Conservation (phyloP, 2,113 vertebrate species). For the Thryonomys swinderianus region DNA sequence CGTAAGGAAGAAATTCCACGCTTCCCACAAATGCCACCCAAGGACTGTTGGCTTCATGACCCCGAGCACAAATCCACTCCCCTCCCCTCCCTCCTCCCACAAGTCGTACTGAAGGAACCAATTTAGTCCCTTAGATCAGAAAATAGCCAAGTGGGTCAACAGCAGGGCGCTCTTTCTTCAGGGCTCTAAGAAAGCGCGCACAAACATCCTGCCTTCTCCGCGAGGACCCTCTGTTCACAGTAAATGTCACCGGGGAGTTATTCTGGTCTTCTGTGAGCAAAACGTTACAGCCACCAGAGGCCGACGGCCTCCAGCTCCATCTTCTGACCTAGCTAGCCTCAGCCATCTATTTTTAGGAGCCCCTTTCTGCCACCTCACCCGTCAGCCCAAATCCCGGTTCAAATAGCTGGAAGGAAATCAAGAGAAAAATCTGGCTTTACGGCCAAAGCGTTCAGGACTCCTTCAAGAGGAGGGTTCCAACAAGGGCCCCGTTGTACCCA, state of each 20-base stretch:
- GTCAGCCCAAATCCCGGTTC: background rate
- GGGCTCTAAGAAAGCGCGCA: background rate
- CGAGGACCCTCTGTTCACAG: conserved; percentile 3
- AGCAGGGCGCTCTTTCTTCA: background rate
- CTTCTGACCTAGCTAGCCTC: conserved; percentile 42
- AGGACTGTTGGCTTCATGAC: background rate
- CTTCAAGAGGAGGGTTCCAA: background rate
- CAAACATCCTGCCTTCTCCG: background rate
- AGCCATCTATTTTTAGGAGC: conserved; percentile 54
- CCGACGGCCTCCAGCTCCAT: background rate
- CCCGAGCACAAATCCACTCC: background rate
- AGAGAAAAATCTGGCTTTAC: conserved; percentile 42
- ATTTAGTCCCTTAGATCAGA: background rate
- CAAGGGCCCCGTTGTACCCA: conserved; percentile 50
- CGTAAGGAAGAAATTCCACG: background rate
- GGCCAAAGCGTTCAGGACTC: background rate
- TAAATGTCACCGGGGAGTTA: background rate
- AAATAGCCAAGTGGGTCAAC: background rate
- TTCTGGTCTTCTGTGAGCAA: background rate
- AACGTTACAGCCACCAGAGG: background rate
- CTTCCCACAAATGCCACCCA: conserved; percentile 37
- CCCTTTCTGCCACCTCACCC: background rate
- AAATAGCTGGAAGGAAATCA: conserved; percentile 61
- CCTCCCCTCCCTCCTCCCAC: background rate
- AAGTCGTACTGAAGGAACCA: background rate